phyloP scores from a whole-genome alignment of 2,113 vertebrate genomes.

The Chloebia gouldiae region DNA sequence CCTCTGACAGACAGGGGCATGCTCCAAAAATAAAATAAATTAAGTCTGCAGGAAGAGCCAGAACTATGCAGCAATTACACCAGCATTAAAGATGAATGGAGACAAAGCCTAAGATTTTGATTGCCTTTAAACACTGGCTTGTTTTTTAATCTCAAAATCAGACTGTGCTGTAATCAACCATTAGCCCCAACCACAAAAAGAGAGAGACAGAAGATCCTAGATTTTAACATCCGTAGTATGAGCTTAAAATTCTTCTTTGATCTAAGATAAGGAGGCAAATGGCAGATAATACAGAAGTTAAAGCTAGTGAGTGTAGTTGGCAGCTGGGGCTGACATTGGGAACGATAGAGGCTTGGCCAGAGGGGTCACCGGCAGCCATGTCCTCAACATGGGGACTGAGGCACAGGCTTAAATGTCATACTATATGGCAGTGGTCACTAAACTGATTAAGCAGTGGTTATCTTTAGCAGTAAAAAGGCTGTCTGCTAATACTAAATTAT shows the following conservation, averaged over 20 bases:
- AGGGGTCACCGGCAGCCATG: background rate
- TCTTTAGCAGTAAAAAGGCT: slow-evolving; percentile 65
- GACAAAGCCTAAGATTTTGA: background rate
- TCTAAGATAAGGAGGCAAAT: slow-evolving; percentile 1
- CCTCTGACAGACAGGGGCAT: slow-evolving; percentile 10
- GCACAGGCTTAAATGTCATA: slow-evolving; percentile 52
- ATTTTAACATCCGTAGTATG: background rate
- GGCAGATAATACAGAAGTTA: background rate
- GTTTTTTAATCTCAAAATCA: slow-evolving; percentile 32
- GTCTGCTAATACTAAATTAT: slow-evolving; percentile 67
- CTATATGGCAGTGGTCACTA: slow-evolving; percentile 58
- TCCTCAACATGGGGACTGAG: background rate
- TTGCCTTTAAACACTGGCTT: slow-evolving; percentile 33
- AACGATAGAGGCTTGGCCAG: background rate
- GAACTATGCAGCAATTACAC: slow-evolving; percentile 32
- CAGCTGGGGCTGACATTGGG: background rate
- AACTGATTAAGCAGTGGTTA: slow-evolving; percentile 68
- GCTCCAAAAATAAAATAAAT: background rate
- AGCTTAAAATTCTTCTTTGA: slow-evolving; percentile 10
- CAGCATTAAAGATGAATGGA: slow-evolving; percentile 42
- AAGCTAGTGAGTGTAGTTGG: background rate
- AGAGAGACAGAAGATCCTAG: background rate
- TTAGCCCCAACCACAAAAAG: background rate
- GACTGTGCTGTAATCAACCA: background rate
- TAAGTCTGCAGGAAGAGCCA: slow-evolving; percentile 35